Conservation (phyloP, 2,797 vertebrate species). For the Rhyacichthys aspro region DNA sequence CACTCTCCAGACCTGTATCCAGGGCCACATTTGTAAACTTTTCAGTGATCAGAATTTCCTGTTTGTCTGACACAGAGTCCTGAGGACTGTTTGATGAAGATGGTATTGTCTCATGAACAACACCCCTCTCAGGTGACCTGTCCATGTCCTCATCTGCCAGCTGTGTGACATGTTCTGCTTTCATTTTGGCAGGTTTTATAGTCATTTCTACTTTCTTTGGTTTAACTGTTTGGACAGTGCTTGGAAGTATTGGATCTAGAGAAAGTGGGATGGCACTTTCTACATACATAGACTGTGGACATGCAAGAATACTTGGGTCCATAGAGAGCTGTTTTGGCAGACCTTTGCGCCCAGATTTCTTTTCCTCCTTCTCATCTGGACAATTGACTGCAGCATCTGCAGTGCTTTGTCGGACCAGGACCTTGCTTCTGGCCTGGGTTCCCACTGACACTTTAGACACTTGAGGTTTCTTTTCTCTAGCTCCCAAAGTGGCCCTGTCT, state of each 20-base stretch:
- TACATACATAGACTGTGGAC: slow-evolving; percentile 75
- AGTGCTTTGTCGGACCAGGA: slow-evolving; percentile 80
- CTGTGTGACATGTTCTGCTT: slow-evolving; percentile 38
- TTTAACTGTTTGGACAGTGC: slow-evolving; percentile 55
- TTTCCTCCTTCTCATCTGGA: slow-evolving; percentile 76
- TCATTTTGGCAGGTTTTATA: slow-evolving; percentile 24
- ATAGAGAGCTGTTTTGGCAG: slow-evolving; percentile 78
- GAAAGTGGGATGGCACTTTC: slow-evolving; percentile 78
- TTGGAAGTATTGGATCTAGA: slow-evolving; percentile 73
- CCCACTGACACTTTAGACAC: slow-evolving; percentile 81
- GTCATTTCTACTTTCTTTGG: slow-evolving; percentile 57
- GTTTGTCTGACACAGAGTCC: slow-evolving; percentile 44
- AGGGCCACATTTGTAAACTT: slow-evolving; percentile 35
- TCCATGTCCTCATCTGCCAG: slow-evolving; percentile 30
- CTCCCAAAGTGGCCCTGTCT: slow-evolving; percentile 48
- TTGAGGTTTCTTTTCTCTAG: slow-evolving; percentile 67
- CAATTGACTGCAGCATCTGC: slow-evolving; percentile 83
- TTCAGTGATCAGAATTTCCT: slow-evolving; percentile 26
- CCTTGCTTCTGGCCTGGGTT: slow-evolving; percentile 81
- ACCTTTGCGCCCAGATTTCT: slow-evolving; percentile 55
- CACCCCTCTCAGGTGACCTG: slow-evolving; percentile 29
- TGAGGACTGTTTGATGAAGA: slow-evolving; percentile 24
- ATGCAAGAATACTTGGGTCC: slow-evolving; percentile 76
- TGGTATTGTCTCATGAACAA: slow-evolving; percentile 19
- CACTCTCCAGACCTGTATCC: slow-evolving; percentile 22